Percentiles rank a stretch among this genome's conserved stretches.
Conservation (phyloP, 1,140 invertebrate species). For the Acromyrmex heyeri region DNA sequence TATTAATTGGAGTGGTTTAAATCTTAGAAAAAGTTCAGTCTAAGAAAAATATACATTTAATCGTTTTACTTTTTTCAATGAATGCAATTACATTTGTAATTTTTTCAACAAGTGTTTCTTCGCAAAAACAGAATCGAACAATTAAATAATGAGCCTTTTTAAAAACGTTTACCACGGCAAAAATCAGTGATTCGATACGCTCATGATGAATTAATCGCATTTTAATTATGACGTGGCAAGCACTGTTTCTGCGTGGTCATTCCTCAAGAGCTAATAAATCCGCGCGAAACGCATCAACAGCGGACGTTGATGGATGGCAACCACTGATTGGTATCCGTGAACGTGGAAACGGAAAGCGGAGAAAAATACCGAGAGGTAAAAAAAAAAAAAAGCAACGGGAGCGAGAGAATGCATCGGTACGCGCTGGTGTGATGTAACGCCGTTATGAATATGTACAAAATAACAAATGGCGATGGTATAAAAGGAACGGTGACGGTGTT, state of each 20-base stretch:
- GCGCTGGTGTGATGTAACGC: conserved; percentile 79
- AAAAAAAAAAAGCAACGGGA: conserved; percentile 44
- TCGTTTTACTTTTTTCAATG: neutral
- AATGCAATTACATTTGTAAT: neutral
- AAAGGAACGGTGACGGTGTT: conserved; percentile 74
- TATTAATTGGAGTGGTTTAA: neutral
- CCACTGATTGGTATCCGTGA: conserved; percentile 69
- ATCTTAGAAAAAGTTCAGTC: too few species aligned
- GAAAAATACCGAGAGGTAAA: conserved; percentile 51
- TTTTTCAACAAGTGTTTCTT: too few species aligned
- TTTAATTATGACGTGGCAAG: conserved; percentile 23
- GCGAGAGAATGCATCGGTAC: conserved; percentile 75
- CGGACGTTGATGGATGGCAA: conserved; percentile 72
- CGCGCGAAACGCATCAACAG: conserved; percentile 47
- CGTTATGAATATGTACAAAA: conserved; percentile 84
- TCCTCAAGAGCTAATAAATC: conserved; percentile 45
- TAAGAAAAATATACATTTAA: neutral
- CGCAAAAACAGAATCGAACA: neutral
- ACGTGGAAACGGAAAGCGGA: conserved; percentile 68
- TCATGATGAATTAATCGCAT: conserved; percentile 43
- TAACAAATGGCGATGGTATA: conserved; percentile 77
- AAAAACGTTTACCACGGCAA: neutral
- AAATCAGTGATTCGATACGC: conserved; percentile 18
- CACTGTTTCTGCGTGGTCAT: conserved; percentile 40
- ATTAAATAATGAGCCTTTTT: conserved; percentile 4